Evolutionary conservation across 2,888 invertebrate species (phyloP).

Genomic region (Alviniconcha strummeri): DNA sequence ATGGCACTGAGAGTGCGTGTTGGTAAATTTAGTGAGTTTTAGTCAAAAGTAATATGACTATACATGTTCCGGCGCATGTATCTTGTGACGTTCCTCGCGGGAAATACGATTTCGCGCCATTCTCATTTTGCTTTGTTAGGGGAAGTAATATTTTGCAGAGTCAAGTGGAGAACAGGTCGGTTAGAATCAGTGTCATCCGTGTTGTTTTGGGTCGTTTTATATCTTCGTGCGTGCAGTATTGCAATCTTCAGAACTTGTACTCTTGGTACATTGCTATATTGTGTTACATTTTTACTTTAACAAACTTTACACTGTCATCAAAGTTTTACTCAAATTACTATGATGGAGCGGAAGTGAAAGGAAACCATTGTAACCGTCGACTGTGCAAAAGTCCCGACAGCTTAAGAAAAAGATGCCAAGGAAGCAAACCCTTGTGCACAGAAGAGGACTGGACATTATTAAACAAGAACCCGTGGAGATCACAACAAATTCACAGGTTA

Average conservation of each 20-base stretch:
- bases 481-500: constrained; percentile 54
- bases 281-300: background rate
- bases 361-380: background rate
- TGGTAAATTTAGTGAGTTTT: background rate
- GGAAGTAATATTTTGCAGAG: background rate
- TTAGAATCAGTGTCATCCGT: constrained; percentile 8
- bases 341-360: constrained; percentile 26
- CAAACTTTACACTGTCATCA: background rate
- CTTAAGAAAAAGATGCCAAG: constrained; percentile 52
- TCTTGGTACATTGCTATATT: background rate
- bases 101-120: constrained; percentile 72
- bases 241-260: background rate
- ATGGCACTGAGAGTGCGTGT: too few relatives aligned
- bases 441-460: constrained; percentile 49
- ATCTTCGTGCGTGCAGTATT: background rate
- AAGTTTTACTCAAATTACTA: background rate
- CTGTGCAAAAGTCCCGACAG: background rate
- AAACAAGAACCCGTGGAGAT: constrained; percentile 58
- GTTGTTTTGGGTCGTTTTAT: background rate
- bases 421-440: constrained; percentile 53
- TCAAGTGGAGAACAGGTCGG: too few relatives aligned
- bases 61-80: constrained; percentile 43
- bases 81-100: constrained; percentile 65
- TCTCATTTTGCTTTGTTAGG: constrained; percentile 60
- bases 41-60: constrained; percentile 1